A percentile compares a stretch with the other conserved stretches of the same genome.
These are phyloP conservation scores for Agonopterix heracliana DNA, from an alignment of 2,888 invertebrate genomes.

Conservation along the genomic window DNA sequence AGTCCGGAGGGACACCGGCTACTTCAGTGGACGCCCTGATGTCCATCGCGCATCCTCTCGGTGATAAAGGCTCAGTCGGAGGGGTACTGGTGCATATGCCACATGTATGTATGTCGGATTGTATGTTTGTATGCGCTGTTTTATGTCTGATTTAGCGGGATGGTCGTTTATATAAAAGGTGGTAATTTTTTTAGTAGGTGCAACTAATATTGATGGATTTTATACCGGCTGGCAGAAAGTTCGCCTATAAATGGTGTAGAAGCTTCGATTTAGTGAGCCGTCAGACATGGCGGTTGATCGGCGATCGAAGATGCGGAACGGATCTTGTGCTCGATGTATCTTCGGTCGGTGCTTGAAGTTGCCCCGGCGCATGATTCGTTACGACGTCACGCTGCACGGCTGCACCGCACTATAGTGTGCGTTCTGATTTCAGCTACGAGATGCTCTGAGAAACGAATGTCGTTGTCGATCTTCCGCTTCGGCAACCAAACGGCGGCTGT, in stretches of 20 bases:
- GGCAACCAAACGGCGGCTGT: no score
- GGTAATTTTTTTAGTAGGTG: background rate
- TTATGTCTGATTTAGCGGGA: slow-evolving; percentile 9
- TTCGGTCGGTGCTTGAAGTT: no score
- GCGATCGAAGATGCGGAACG: background rate
- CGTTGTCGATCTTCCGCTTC: no score
- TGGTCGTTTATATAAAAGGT: background rate
- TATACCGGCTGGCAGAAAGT: background rate
- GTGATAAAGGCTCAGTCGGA: slow-evolving; percentile 85
- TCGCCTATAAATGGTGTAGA: background rate
- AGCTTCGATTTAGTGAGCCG: background rate
- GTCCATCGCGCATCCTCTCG: slow-evolving; percentile 50
- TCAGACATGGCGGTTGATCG: background rate
- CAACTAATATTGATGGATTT: slow-evolving; percentile 2
- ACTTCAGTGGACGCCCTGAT: slow-evolving; percentile 41
- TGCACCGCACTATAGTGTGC: no score
- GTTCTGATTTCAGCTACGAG: no score
- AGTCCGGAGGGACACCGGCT: slow-evolving; percentile 39
- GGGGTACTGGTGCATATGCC: slow-evolving; percentile 95
- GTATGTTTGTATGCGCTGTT: slow-evolving; percentile 11
- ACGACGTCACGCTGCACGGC: no score
- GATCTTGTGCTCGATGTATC: background rate
- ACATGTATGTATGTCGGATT: slow-evolving; percentile 76
- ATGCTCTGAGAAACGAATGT: no score
- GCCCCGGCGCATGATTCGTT: no score